Conservation (phyloP, 2,797 vertebrate genomes). For the Phaenicophaeus curvirostris region DNA sequence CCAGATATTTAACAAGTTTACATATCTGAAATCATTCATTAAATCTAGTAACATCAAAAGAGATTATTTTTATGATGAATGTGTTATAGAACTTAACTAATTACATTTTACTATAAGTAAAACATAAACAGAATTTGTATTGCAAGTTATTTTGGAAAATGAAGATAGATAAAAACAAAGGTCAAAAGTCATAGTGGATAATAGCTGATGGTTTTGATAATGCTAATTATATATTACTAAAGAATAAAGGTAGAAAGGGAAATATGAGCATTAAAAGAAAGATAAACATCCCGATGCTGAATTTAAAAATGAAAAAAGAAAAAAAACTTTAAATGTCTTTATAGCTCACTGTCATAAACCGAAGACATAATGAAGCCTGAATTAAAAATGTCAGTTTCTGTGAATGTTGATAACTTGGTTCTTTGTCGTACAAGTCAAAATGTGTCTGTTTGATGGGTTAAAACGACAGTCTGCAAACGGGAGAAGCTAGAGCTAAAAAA, state of each 20-base stretch:
- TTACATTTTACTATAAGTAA: conserved; percentile 30
- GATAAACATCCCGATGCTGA: conserved; percentile 81
- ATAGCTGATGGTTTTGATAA: conserved; percentile 83
- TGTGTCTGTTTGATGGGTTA: conserved; percentile 95
- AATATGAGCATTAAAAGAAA: conserved; percentile 79
- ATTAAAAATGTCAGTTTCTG: conserved; percentile 91
- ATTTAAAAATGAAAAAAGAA: conserved; percentile 78
- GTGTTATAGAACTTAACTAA: not conserved
- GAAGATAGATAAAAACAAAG: conserved; percentile 71
- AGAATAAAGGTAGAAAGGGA: conserved; percentile 79
- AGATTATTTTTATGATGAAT: conserved; percentile 6
- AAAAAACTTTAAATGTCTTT: conserved; percentile 80
- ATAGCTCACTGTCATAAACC: conserved; percentile 84
- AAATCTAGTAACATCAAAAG: not conserved
- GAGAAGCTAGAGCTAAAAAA: conserved; percentile 83
- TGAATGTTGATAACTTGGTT: conserved; percentile 89
- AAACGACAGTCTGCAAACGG: conserved; percentile 85
- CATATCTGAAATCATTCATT: not conserved
- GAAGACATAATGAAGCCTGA: conserved; percentile 84
- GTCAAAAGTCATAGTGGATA: conserved; percentile 79
- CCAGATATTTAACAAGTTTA: not conserved
- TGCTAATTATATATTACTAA: conserved; percentile 81
- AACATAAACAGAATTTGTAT: conserved; percentile 55
- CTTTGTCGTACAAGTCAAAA: conserved; percentile 91
- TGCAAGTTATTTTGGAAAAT: conserved; percentile 59